These are phyloP conservation scores for Hystrix brachyura DNA, from an alignment of 2,113 vertebrate genomes.

Conservation along the genomic window DNA sequence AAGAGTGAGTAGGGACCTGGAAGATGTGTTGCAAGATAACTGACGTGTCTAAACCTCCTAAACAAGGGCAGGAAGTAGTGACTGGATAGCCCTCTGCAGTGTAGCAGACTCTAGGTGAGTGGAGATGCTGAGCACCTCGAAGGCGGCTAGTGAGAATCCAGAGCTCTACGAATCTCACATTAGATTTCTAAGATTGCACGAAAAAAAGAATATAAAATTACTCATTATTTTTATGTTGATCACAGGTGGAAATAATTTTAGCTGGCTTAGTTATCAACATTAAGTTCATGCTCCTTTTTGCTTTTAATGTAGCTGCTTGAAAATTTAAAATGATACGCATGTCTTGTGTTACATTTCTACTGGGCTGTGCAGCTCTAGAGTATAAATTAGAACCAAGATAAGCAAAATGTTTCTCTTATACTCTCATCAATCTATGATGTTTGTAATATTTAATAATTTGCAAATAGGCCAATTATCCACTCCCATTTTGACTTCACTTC, in stretches of 20 bases:
- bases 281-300: neutral
- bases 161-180: no score
- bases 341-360: neutral
- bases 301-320: neutral
- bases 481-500: neutral
- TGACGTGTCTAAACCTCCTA: no score
- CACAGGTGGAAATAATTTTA: neutral
- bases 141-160: fast-evolving
- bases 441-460: no score
- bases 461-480: neutral
- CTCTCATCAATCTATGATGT: no score
- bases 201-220: neutral
- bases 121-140: neutral
- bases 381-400: neutral
- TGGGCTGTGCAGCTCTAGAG: no score
- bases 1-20: neutral
- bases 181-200: neutral
- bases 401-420: neutral
- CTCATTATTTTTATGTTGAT: neutral
- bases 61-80: neutral
- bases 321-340: neutral
- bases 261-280: neutral
- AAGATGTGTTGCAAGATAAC: no score
- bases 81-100: no score
- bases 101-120: neutral